Conservation (phyloP, 2,797 vertebrate genomes). For the Trematomus bernacchii region DNA sequence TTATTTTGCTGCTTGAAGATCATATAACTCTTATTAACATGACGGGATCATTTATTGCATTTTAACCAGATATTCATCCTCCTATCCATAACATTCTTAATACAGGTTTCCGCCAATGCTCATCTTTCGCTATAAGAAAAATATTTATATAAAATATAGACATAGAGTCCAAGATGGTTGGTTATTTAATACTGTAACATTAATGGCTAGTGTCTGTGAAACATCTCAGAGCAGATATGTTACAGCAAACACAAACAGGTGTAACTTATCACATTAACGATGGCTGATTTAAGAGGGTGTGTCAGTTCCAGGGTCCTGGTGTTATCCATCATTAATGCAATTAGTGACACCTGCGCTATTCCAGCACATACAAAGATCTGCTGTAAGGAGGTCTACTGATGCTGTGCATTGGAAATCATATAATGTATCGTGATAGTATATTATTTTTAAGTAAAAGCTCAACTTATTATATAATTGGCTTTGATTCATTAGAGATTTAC, state of each 20-base stretch:
- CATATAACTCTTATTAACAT: no score
- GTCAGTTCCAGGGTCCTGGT: not conserved
- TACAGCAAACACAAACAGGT: not conserved
- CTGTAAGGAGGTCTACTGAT: not conserved
- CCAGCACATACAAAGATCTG: not conserved
- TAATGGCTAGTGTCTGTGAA: no score
- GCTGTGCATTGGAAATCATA: not conserved
- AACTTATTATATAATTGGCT: not conserved
- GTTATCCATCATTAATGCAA: not conserved
- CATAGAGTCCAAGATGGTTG: no score
- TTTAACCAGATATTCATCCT: no score
- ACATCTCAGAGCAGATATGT: not conserved
- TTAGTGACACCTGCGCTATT: constrained; percentile 5
- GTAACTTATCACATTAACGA: not conserved
- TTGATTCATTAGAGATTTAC: not conserved
- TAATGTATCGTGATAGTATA: not conserved
- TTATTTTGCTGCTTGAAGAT: no score
- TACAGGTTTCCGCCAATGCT: no score
- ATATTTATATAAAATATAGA: no score
- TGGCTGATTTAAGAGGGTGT: not conserved
- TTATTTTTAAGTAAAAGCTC: not conserved
- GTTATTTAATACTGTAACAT: no score
- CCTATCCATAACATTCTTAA: no score
- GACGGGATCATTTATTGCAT: no score
- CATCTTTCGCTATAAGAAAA: no score